phyloP scores from a whole-genome alignment of 2,888 invertebrate species.

The Keiferia lycopersicella region DNA sequence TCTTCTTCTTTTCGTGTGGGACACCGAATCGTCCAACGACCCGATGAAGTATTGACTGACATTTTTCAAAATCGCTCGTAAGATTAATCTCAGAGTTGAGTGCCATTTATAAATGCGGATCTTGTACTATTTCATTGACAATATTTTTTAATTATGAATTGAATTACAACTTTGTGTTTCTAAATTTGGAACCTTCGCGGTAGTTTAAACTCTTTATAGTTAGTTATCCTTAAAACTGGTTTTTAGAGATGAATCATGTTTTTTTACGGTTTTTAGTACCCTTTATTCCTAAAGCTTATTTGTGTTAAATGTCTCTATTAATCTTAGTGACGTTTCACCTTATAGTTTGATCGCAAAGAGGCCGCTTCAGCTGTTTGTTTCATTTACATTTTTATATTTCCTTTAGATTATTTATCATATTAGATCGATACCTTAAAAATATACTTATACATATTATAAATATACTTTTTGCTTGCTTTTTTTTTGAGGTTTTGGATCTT shows the following conservation, averaged over 20 bases:
- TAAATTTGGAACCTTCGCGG: neutral
- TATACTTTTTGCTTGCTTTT: neutral
- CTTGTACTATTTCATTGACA: neutral
- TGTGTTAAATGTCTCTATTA: constrained; percentile 73
- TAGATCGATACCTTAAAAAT: constrained; percentile 14
- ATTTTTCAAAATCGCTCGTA: no score
- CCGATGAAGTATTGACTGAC: no score
- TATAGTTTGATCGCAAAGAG: constrained; percentile 41
- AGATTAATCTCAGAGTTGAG: no score
- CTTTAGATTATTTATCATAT: constrained; percentile 45
- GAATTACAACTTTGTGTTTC: neutral
- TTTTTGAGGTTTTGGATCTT: neutral
- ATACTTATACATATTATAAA: neutral
- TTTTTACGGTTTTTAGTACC: neutral
- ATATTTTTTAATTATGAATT: neutral
- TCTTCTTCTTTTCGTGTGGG: no score
- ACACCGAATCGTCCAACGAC: no score
- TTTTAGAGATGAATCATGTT: neutral
- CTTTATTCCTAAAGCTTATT: constrained; percentile 51
- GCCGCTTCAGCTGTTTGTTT: constrained; percentile 58
- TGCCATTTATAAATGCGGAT: no score
- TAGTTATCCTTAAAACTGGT: no score
- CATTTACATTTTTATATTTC: constrained; percentile 63
- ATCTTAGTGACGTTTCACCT: constrained; percentile 62
- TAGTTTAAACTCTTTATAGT: neutral